Evolutionary conservation across 2,888 invertebrate genomes (phyloP).

Genomic region (Acanthopleura granulata): DNA sequence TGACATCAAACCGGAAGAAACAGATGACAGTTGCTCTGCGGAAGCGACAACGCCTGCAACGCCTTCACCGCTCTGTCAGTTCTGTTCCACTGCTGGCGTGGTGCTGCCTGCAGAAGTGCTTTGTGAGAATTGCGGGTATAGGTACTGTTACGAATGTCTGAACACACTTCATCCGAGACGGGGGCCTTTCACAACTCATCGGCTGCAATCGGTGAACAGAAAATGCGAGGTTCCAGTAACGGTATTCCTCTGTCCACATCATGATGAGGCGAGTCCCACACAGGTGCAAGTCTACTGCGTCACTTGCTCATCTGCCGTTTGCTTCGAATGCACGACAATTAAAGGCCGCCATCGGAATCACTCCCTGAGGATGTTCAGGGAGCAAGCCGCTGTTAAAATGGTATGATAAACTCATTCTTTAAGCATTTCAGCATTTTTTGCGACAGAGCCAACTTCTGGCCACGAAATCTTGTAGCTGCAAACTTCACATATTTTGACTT

Average conservation of each 20-base stretch:
- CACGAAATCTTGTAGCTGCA: too few species aligned
- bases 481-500: too few species aligned
- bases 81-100: not conserved
- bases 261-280: not conserved
- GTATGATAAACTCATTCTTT: not conserved
- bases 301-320: not conserved
- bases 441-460: too few species aligned
- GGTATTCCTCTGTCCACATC: not conserved
- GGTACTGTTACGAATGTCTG: not conserved
- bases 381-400: not conserved
- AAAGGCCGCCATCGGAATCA: not conserved
- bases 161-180: not conserved
- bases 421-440: too few species aligned
- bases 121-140: not conserved
- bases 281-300: not conserved
- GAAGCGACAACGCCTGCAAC: too few species aligned
- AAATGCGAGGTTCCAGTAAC: not conserved
- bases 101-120: conserved; percentile 1
- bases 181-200: not conserved
- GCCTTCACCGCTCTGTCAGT: not conserved
- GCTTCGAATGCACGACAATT: not conserved
- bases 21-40: too few species aligned
- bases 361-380: not conserved
- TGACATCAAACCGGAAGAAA: too few species aligned
- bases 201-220: not conserved